Evolutionary conservation across 2,888 invertebrate species (phyloP).

Genomic region (Hedya salicella): DNA sequence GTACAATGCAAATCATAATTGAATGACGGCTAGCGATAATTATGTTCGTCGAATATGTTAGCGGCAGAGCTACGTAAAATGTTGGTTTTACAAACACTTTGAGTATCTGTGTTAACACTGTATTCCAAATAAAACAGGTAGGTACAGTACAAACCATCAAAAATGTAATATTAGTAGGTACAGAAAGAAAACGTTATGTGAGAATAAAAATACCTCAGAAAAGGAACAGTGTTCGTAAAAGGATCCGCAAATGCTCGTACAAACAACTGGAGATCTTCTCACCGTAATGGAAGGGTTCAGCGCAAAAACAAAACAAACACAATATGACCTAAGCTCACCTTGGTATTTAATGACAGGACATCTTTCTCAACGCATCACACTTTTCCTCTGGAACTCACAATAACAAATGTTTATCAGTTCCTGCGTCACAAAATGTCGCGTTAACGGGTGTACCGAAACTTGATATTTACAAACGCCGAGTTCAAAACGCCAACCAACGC

Average conservation of each 20-base stretch:
- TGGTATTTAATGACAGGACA: constrained; percentile 74
- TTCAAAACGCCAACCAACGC: constrained; percentile 56
- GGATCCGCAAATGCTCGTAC: constrained; percentile 24
- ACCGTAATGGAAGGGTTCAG: constrained; percentile 36
- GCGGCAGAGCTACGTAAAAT: background rate
- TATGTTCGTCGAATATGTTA: background rate
- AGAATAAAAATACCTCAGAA: background rate
- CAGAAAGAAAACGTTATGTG: background rate
- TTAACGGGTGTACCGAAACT: constrained; percentile 52
- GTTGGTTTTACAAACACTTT: background rate
- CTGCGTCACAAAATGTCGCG: constrained; percentile 55
- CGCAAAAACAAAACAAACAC: constrained; percentile 59
- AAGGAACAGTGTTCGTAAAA: constrained; percentile 22
- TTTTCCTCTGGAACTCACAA: constrained; percentile 26
- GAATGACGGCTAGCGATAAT: constrained; percentile 2
- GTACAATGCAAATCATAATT: constrained; percentile 14
- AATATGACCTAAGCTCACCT: constrained; percentile 66
- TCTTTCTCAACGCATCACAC: constrained; percentile 59
- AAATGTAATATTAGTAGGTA: too few species aligned
- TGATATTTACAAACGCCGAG: constrained; percentile 54
- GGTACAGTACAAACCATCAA: too few species aligned
- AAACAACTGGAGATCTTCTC: constrained; percentile 37
- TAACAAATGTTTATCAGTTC: constrained; percentile 29
- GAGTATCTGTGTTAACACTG: too few species aligned
- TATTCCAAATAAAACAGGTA: too few species aligned